Evolutionary conservation across 2,797 vertebrate genomes (phyloP).

Genomic region (Acipenser ruthenus): DNA sequence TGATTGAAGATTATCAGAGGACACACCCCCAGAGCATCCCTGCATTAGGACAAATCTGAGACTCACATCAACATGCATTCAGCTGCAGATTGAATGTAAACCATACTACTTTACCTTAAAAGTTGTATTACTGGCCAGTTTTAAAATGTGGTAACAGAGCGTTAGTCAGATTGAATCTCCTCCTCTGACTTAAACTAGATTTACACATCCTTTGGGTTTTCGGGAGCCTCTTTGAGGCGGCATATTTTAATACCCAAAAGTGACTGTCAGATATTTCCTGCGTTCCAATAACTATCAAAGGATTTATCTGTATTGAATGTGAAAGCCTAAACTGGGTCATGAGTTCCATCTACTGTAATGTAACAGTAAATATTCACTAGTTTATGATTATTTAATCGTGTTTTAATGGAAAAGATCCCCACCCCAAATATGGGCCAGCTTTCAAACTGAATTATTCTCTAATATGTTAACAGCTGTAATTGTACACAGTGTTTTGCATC

Average conservation of each 20-base stretch:
- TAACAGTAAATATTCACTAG: slow-evolving; percentile 69
- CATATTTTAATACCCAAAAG: slow-evolving; percentile 63
- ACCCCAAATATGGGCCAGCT: slow-evolving; percentile 58
- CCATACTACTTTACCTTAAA: too few relatives aligned
- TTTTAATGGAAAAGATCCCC: slow-evolving; percentile 68
- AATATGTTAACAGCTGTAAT: slow-evolving; percentile 58
- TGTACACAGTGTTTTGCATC: slow-evolving; percentile 25
- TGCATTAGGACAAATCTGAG: too few relatives aligned
- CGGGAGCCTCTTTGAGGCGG: slow-evolving; percentile 24
- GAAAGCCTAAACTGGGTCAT: slow-evolving; percentile 72
- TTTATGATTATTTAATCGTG: slow-evolving; percentile 69
- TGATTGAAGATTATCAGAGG: too few relatives aligned
- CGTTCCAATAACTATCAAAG: slow-evolving; percentile 68
- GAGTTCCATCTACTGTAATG: slow-evolving; percentile 59
- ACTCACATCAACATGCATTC: too few relatives aligned
- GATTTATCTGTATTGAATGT: slow-evolving; percentile 64
- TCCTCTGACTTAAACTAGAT: slow-evolving; percentile 52
- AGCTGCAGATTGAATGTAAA: too few relatives aligned
- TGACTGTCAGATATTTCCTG: slow-evolving; percentile 59
- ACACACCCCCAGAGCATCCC: too few relatives aligned
- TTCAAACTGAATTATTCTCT: slow-evolving; percentile 61
- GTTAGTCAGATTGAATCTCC: too few relatives aligned
- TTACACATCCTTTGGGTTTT: slow-evolving; percentile 33
- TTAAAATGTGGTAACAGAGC: too few relatives aligned
- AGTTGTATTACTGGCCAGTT: too few relatives aligned